These are phyloP conservation scores for Colistium nudipinnis DNA, from an alignment of 2,113 vertebrate genomes.

Conservation along the genomic window DNA sequence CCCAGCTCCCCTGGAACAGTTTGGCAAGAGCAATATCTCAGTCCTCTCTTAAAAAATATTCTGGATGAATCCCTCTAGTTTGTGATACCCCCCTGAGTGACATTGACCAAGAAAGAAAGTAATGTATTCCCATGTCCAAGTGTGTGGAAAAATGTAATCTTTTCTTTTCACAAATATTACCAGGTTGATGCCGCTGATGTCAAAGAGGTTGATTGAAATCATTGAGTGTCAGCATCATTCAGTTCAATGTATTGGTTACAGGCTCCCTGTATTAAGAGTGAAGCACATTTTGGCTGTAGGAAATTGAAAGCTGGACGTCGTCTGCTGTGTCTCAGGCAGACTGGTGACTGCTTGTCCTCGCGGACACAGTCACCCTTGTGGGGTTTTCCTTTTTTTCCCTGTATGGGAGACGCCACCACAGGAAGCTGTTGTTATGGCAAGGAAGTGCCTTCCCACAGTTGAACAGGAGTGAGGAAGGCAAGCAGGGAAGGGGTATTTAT, in stretches of 20 bases:
- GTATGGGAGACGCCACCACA: constrained; percentile 61
- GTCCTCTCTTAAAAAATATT: constrained; percentile 24
- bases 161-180: too few relatives aligned
- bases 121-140: neutral
- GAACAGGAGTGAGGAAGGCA: constrained; percentile 63
- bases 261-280: neutral
- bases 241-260: neutral
- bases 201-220: neutral
- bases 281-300: constrained; percentile 17
- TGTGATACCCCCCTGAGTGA: constrained; percentile 13
- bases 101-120: neutral
- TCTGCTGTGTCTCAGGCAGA: constrained; percentile 45
- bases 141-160: too few relatives aligned
- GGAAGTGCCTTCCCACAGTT: constrained; percentile 72
- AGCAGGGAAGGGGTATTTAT: constrained; percentile 51
- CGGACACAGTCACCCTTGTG: constrained; percentile 45
- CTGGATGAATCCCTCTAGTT: too few relatives aligned
- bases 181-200: neutral
- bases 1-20: constrained; percentile 32
- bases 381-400: constrained; percentile 14
- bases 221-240: neutral
- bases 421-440: constrained; percentile 76
- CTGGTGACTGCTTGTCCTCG: constrained; percentile 58
- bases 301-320: constrained; percentile 31
- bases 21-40: constrained; percentile 42